Base-by-base conservation (phyloP, 1,140 invertebrate genomes). In the Conus betulinus region DNA sequence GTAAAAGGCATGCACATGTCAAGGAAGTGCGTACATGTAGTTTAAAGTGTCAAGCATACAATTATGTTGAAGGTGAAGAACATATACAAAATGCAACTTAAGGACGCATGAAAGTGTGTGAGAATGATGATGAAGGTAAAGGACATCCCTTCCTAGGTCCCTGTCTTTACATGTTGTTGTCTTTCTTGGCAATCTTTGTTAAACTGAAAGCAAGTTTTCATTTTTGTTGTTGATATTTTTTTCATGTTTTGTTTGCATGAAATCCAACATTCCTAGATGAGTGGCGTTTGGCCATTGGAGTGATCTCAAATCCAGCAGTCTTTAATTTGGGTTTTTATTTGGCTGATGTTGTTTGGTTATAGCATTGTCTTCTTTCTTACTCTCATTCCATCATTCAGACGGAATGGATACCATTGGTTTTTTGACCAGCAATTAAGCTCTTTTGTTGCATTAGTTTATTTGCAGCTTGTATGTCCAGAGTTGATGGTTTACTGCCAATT, bases 261-360 rank as follows among this genome's bases (percentile, higher is more conserved):
- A 71, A 71, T 71, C 67, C 67, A 71, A 71, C 67, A 71, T 71
- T 71, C 67, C 67, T 71, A 71, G 67, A 71, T n/a, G 15, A n/a
- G 7, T 20, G 67, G 15, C 67, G 67, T 20, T n/a, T 13, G 67
- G 67, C 67, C 67, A 71, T 71, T 71, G 11, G 67, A 71, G 67
- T 71, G 67, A 71, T 71, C 67, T 71, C 67, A 71, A 20, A n/a
- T 71, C 67, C 67, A 71, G 17, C 67, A 23, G 20, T 71, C 20
- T 71, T 71, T 71, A 20, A 17, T 71, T 71, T 71, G 39, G 39
- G 6, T 71, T 71, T 23, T 71, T 71, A 13, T 71, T 71, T 71
- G 11, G 67, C 67, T 71, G 67, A 71, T 71, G 20, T 71, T 71
- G 20, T 23, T 71, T 23, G 15, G 15, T 71, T 20, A 17, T 71